Evolutionary conservation across 2,888 invertebrate species (phyloP), one percentile per base, ranked within the genome.

Genomic region (Prostheceraeus crozeri): DNA sequence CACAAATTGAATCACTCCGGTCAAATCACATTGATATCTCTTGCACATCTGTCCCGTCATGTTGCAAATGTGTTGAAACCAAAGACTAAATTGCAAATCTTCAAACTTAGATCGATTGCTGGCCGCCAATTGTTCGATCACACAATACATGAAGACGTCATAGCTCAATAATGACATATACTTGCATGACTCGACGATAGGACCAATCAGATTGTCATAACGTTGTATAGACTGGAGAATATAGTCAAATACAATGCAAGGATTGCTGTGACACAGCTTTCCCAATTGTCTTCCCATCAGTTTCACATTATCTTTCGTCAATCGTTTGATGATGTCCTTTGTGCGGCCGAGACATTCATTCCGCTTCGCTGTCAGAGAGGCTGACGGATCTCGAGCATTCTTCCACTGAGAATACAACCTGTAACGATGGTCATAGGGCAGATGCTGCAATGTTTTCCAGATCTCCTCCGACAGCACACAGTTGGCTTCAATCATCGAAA

Each of bases 41-140:
- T 93, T 93, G 77, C 88, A 94, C 66, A 94, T 87, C 1, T 89
- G 85, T 10, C 96, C 96, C 68, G 90, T 88, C 79, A 99, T 96
- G 62, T 86, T 87, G 0, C 94, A 87, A 27, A 96, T 82, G 71
- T 30, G 16, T 23, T 54, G 53, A 16, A 60, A 19, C 31, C 57
- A 59, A 11, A 36, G 57, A 60, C 56, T 60, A n/a, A 60, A 23
- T 25, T 59, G 56, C 14, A 40, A 40, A 25, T 60, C 57, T 10
- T 45, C 60, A 16, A 60, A 19, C 48, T 60, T 59, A 11, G 19
- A 14, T 45, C 31, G 16, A 8, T 33, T 35, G n/a, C 14, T 11
- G 35, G n/a, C 76, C 1, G 87, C 84, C 66, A 98, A 80, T 11
- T 90, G 87, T 76, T 96, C 94, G 60, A 98, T 85, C 60, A 98